phyloP scores from a whole-genome alignment of 2,113 vertebrate genomes.

The Aspiorhynchus laticeps region DNA sequence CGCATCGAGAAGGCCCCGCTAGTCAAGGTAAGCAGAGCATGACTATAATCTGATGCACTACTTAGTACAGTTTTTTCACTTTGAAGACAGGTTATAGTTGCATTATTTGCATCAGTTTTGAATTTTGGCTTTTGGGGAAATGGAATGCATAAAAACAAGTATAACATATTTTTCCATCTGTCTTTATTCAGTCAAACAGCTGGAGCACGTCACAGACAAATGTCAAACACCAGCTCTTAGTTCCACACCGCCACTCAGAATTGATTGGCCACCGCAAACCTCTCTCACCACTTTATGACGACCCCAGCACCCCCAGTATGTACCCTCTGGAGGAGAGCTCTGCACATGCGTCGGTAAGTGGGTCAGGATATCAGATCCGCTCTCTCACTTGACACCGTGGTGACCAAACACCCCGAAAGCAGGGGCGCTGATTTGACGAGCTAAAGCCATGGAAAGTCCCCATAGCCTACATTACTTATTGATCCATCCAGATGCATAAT shows the following conservation, averaged over 20 bases:
- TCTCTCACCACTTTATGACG: slow-evolving; percentile 79
- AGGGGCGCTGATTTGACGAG: slow-evolving; percentile 33
- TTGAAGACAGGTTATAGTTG: background rate
- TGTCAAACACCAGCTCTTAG: slow-evolving; percentile 63
- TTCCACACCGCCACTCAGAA: slow-evolving; percentile 74
- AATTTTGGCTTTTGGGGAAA: background rate
- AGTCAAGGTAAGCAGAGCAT: slow-evolving; percentile 69
- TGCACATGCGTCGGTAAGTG: slow-evolving; percentile 71
- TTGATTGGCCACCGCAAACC: slow-evolving; percentile 72
- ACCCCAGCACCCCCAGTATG: slow-evolving; percentile 79
- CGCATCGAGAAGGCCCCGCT: slow-evolving; percentile 69
- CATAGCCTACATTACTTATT: slow-evolving; percentile 52
- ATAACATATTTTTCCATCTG: slow-evolving; percentile 22
- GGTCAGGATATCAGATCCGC: slow-evolving; percentile 66
- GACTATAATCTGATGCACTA: background rate
- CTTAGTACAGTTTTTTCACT: background rate
- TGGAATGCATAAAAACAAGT: slow-evolving; percentile 32
- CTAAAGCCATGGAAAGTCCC: slow-evolving; percentile 33
- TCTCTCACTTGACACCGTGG: slow-evolving; percentile 66
- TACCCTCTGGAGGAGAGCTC: slow-evolving; percentile 62
- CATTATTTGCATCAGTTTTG: background rate
- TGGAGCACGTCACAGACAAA: slow-evolving; percentile 75
- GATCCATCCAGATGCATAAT: slow-evolving; percentile 54
- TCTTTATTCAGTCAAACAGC: slow-evolving; percentile 75
- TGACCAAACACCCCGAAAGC: slow-evolving; percentile 50